Conservation (phyloP, 2,113 vertebrate species). For the Felis chaus region DNA sequence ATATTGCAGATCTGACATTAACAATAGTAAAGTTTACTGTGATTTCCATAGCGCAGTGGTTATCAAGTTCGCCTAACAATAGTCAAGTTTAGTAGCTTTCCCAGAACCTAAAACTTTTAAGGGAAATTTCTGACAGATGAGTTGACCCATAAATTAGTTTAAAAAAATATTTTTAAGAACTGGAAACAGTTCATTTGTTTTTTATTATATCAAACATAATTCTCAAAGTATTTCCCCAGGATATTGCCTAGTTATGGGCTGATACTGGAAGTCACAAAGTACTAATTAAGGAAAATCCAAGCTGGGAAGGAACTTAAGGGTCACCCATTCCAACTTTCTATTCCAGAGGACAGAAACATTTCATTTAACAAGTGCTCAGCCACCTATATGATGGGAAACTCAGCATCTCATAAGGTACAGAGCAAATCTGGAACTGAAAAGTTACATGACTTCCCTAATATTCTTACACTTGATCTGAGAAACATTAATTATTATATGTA, state of each 20-base stretch:
- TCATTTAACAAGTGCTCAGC: not conserved
- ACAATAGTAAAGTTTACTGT: not conserved
- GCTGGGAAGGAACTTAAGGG: not conserved
- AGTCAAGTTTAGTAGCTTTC: not conserved
- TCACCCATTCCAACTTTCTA: not conserved
- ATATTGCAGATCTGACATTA: not conserved
- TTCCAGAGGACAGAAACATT: not conserved
- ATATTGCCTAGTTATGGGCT: not conserved
- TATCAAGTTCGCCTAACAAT: not conserved
- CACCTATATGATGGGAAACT: not conserved
- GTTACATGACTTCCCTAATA: not conserved
- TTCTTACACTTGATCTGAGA: not conserved
- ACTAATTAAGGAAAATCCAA: not conserved
- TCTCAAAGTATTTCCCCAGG: not conserved
- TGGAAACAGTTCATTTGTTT: not conserved
- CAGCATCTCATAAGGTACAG: not conserved
- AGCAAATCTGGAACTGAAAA: not conserved
- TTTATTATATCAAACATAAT: not conserved
- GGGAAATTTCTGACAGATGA: not conserved
- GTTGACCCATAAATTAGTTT: not conserved
- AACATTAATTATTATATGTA: not conserved
- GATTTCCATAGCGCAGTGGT: too few relatives aligned
- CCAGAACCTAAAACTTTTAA: not conserved
- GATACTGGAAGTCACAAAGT: not conserved
- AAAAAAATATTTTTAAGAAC: constrained; percentile 10